A percentile compares a stretch with the other conserved stretches of the same genome.
These are phyloP conservation scores for Lacerta bilineata DNA, from an alignment of 2,797 vertebrate species.

Conservation along the genomic window DNA sequence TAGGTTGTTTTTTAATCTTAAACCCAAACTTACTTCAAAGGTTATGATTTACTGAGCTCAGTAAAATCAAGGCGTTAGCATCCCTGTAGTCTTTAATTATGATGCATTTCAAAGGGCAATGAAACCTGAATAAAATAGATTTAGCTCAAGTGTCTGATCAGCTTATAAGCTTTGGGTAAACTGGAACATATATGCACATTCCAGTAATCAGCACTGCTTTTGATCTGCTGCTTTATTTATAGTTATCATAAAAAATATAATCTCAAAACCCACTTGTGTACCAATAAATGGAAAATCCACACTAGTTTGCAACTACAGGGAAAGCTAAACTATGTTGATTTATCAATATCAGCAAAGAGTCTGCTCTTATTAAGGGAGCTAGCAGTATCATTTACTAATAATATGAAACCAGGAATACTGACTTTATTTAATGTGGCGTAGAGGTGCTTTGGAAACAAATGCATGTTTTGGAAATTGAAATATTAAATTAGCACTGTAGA, in stretches of 20 bases:
- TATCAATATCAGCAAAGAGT: slow-evolving; percentile 1
- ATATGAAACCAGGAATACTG: background rate
- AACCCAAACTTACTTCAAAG: background rate
- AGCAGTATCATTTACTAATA: background rate
- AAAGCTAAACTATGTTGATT: slow-evolving; percentile 14
- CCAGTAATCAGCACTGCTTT: background rate
- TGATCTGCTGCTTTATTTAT: background rate
- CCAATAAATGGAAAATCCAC: background rate
- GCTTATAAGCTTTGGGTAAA: background rate
- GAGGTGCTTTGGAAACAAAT: slow-evolving; percentile 21
- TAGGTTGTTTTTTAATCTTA: too few relatives aligned
- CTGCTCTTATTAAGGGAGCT: background rate
- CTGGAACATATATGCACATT: background rate
- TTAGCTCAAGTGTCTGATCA: background rate
- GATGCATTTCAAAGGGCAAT: background rate
- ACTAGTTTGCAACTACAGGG: background rate
- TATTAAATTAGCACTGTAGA: background rate
- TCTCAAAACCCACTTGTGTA: background rate
- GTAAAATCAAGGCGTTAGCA: rapidly evolving
- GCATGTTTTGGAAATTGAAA: slow-evolving; percentile 17
- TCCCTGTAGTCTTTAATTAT: background rate
- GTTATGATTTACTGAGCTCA: background rate
- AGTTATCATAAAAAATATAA: background rate
- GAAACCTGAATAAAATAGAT: slow-evolving; percentile 22
- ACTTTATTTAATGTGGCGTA: background rate